phyloP scores from a whole-genome alignment of 92 coral and sea anemone species.

The Palythoa grandis region DNA sequence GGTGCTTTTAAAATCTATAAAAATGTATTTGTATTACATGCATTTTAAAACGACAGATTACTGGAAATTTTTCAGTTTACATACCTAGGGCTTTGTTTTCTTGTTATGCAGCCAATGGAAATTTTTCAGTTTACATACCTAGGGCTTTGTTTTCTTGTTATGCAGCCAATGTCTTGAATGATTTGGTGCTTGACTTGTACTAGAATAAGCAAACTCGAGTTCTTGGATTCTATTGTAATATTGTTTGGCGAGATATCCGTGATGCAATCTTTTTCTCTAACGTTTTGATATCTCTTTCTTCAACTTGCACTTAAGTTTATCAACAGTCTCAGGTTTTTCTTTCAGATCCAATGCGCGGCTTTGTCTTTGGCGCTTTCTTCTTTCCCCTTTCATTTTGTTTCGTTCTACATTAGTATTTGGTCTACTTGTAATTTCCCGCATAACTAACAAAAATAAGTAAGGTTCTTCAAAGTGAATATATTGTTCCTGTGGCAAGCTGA shows the following conservation, averaged over 20 bases:
- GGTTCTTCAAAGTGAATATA: constrained; percentile 29
- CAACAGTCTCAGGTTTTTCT: not conserved
- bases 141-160: constrained; percentile 8
- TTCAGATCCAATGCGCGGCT: not conserved
- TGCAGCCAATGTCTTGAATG: too few relatives aligned
- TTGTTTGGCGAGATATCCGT: constrained; percentile 15
- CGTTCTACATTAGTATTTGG: constrained; percentile 10
- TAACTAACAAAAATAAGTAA: constrained; percentile 21
- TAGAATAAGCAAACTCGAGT: not conserved
- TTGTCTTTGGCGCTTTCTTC: not conserved
- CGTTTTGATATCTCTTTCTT: constrained; percentile 1
- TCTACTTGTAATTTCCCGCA: constrained; percentile 22
- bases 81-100: constrained; percentile 10
- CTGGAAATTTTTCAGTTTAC: not conserved
- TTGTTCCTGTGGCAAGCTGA: not conserved
- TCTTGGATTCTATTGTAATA: not conserved
- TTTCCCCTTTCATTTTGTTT: not conserved
- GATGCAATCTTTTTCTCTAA: constrained; percentile 12
- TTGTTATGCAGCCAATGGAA: not conserved
- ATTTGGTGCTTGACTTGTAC: not conserved
- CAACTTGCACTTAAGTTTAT: not conserved
- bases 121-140: not conserved
- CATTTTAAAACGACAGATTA: not conserved
- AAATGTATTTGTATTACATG: too few relatives aligned
- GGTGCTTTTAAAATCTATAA: not conserved